Base-by-base conservation (phyloP, 2,113 vertebrate species). In the Ardeotis arabs region DNA sequence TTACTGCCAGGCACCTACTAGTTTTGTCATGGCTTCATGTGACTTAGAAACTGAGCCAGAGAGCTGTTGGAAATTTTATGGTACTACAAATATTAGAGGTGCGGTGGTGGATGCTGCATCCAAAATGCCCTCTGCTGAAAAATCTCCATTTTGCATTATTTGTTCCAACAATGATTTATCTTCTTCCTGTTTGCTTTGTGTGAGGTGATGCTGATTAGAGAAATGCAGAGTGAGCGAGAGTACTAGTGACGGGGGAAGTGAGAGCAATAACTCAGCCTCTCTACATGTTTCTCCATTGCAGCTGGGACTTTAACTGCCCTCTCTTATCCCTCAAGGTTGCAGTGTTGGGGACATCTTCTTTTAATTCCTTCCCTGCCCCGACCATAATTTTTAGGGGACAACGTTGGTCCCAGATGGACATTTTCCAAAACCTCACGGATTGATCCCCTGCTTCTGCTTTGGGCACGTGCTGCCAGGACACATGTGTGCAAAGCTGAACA, bases 361-460 rank as follows among this genome's bases (percentile, higher is more conserved):
- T 62, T n/a, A 7, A 35, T 70, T 50, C 6, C 29, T 64, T 28
- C 24, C 28, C 12, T 4, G 7, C 5, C 1, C 4, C 0, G 2
- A 5, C 4, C 8, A 7, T 45, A 9, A 10, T 44, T 63, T 58
- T 63, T 62, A 62, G 27, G 14, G 67, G 35, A 52, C 4, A 16
- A 9, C 1, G 0, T 25, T 41, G 15, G 8, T 67, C 39, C 24
- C 16, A n/a, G 60, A 18, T n/a, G 23, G 53, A 63, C 27, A 28
- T 82, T 49, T 76, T n/a, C 39, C 35, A 56, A 75, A 87, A 56
- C 63, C 21, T 63, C 12, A 23, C 13, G 44, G 53, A 14, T 23
- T 22, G 41, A 76, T 73, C 6, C 53, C 19, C 14, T 63, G 33
- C 25, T 64, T 44, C 60, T 85, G n/a, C 44, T 77, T 82, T 16